Percentiles rank a stretch among this genome's conserved stretches.
Conservation (phyloP, 2,888 invertebrate genomes). For the Oxytorus armatus region DNA sequence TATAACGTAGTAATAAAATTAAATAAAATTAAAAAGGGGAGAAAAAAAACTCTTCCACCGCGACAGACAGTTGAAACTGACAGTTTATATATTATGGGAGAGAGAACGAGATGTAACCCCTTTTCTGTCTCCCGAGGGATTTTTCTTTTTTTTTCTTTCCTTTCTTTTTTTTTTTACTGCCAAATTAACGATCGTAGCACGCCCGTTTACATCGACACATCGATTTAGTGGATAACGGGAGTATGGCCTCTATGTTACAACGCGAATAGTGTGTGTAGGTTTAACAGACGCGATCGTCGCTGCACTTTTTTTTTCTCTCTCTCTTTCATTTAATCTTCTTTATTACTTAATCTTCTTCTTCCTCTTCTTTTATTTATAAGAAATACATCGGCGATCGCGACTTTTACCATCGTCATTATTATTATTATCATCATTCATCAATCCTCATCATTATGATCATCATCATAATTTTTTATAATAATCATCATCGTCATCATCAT, state of each 20-base stretch:
- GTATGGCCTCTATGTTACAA: constrained; percentile 81
- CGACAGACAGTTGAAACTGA: constrained; percentile 54
- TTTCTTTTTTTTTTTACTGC: constrained; percentile 58
- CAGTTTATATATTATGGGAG: constrained; percentile 38
- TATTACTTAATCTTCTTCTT: constrained; percentile 41
- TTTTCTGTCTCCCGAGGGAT: constrained; percentile 46
- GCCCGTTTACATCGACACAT: constrained; percentile 82
- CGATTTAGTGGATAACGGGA: constrained; percentile 80
- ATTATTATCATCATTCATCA: constrained; percentile 66
- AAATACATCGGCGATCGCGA: constrained; percentile 62
- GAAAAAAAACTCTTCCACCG: constrained; percentile 60
- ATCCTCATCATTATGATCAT: constrained; percentile 47
- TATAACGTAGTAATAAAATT: not conserved
- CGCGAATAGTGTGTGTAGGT: constrained; percentile 79
- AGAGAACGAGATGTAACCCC: constrained; percentile 44
- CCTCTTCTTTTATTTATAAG: constrained; percentile 55
- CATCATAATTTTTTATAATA: constrained; percentile 53
- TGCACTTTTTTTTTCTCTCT: constrained; percentile 54
- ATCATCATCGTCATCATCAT: constrained; percentile 70
- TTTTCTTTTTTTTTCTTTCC: constrained; percentile 50
- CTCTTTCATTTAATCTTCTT: not conserved
- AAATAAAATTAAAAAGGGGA: constrained; percentile 1
- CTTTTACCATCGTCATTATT: constrained; percentile 61
- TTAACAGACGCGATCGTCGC: constrained; percentile 67
- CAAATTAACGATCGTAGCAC: constrained; percentile 76